Evolutionary conservation across 2,888 invertebrate species (phyloP), one percentile per base, ranked within the genome.

Genomic region (Drosophila birchii): DNA sequence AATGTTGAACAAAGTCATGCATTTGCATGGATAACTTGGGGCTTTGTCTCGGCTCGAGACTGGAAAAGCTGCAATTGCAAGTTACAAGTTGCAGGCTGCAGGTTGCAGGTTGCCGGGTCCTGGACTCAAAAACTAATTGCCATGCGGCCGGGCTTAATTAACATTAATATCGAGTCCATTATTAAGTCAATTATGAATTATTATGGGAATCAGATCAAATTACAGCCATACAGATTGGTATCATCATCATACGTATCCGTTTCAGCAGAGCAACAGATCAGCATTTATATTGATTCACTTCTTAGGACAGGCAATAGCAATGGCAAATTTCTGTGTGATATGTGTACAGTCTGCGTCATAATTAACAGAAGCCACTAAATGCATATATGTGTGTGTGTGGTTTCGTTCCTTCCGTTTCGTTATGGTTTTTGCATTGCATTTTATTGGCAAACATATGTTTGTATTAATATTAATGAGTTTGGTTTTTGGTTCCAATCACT

Each of bases 141-240:
- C 44, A 39, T 47, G 71, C 68, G 55, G 23, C 55, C 43, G 44
- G 71, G 39, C 56, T 41, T 69, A 71, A 71, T 86, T 78, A 62
- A 73, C 68, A 83, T 78, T 74, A 69, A 78, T 86, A 68, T 77
- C 54, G 43, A 62, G 47, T 45, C 73, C 44, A 72, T 61, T 63
- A 74, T 74, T 45, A 34, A 71, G 57, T 71, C 67, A 80, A 76
- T 72, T 76, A 78, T 83, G 60, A 86, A 69, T 78, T 72, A 83
- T 82, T 54, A 51, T 56, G 59, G 45, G 39, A 62, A 72, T 62
- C 71, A 72, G 55, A 72, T 72, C 62, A 51, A 72, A 72, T 62
- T 62, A 72, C 56, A 62, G 38, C 39, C 55, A 26, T 23, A n/a
- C 32, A 32, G 39, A 41, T 47, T 26, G 34, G 16, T n/a, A 58